phyloP scores from a whole-genome alignment of 2,888 invertebrate species.

The Leptura quadrifasciata region DNA sequence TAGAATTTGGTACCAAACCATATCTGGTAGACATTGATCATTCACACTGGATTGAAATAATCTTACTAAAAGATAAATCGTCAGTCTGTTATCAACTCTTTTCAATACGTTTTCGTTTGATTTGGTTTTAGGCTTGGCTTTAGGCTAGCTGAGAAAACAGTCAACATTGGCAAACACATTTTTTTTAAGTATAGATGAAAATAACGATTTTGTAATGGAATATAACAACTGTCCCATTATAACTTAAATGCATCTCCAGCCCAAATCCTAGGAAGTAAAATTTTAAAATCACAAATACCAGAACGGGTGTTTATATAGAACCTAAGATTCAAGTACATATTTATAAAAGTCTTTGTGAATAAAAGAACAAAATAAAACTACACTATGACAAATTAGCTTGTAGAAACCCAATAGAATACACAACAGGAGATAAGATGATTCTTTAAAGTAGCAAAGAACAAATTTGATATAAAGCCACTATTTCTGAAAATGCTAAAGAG shows the following conservation, averaged over 20 bases:
- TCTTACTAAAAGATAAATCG: constrained; percentile 41
- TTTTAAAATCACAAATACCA: constrained; percentile 49
- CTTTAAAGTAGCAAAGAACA: constrained; percentile 46
- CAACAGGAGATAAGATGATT: constrained; percentile 34
- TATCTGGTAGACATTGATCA: constrained; percentile 55
- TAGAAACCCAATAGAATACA: not conserved
- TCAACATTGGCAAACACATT: constrained; percentile 56
- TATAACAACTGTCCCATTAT: constrained; percentile 53
- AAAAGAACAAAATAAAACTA: not conserved
- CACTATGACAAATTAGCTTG: constrained; percentile 5
- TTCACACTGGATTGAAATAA: constrained; percentile 58
- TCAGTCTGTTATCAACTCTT: too few relatives aligned
- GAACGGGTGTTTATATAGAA: constrained; percentile 41
- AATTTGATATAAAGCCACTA: constrained; percentile 46
- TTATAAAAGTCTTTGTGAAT: not conserved
- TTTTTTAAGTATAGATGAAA: constrained; percentile 54
- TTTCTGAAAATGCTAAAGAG: constrained; percentile 47
- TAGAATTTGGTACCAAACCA: constrained; percentile 47
- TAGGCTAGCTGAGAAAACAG: constrained; percentile 56
- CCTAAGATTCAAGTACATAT: constrained; percentile 47
- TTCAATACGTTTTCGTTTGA: too few relatives aligned
- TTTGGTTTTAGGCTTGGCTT: constrained; percentile 55
- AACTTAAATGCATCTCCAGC: constrained; percentile 52
- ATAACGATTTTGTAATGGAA: constrained; percentile 50
- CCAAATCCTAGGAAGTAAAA: constrained; percentile 55